These are phyloP conservation scores for Sciaenops ocellatus DNA, from an alignment of 2,797 vertebrate genomes.

Conservation along the genomic window DNA sequence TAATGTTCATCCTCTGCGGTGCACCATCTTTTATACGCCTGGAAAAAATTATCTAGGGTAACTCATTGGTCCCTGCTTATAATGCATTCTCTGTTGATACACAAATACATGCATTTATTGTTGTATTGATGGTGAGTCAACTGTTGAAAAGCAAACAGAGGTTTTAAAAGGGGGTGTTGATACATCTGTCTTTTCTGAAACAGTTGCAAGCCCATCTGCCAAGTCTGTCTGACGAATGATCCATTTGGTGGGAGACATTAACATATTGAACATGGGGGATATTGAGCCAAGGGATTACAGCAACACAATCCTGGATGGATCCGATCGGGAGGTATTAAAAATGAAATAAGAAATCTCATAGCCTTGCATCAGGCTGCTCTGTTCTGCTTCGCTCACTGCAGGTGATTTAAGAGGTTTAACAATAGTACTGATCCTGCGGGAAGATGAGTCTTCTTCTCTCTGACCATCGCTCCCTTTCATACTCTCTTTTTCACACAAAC, in stretches of 20 bases:
- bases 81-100: conserved; percentile 16
- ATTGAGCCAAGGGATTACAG: conserved; percentile 80
- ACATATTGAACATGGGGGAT: conserved; percentile 80
- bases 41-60: conserved; percentile 52
- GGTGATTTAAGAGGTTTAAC: conserved; percentile 79
- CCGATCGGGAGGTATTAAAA: conserved; percentile 77
- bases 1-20: conserved; percentile 59
- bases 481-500: conserved; percentile 27
- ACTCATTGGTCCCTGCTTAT: conserved; percentile 23
- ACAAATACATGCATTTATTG: conserved; percentile 47
- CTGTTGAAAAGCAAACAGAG: conserved; percentile 65
- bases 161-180: conserved; percentile 70
- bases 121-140: conserved; percentile 45
- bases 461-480: conserved; percentile 39
- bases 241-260: conserved; percentile 74
- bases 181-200: conserved; percentile 78
- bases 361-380: conserved; percentile 57
- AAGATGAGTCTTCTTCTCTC: conserved; percentile 58
- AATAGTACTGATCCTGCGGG: conserved; percentile 65
- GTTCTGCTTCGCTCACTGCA: conserved; percentile 60
- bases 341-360: conserved; percentile 74
- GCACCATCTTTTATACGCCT: conserved; percentile 45
- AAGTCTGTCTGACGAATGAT: conserved; percentile 74
- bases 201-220: conserved; percentile 67
- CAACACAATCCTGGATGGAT: conserved; percentile 73